A percentile compares a stretch with the other conserved stretches of the same genome.
Evolutionary conservation across 2,113 vertebrate genomes (phyloP).

Genomic region (Sturnus vulgaris): DNA sequence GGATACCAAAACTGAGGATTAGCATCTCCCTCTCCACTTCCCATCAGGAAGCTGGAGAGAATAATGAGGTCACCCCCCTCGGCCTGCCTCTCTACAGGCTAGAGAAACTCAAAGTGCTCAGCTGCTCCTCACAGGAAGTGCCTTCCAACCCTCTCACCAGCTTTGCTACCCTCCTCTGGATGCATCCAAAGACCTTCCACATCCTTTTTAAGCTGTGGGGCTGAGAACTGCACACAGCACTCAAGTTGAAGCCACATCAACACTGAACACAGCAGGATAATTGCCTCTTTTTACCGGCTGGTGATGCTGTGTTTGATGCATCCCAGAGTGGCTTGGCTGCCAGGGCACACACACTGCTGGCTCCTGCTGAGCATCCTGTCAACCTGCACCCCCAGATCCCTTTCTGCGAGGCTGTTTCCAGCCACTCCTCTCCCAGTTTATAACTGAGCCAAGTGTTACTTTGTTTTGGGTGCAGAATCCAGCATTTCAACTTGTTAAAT

Average conservation of each 20-base stretch:
- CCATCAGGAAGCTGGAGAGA: neutral
- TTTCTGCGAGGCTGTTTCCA: neutral
- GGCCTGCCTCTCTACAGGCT: neutral
- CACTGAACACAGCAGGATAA: neutral
- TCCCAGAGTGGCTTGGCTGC: neutral
- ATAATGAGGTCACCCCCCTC: neutral
- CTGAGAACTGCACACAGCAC: neutral
- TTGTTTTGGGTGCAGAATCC: neutral
- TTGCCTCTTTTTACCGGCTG: rapidly evolving
- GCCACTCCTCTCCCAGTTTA: neutral
- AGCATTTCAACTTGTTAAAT: neutral
- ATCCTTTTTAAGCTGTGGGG: neutral
- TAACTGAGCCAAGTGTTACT: neutral
- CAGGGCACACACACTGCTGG: neutral
- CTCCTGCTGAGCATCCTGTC: neutral
- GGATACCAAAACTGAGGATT: neutral
- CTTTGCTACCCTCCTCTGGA: neutral
- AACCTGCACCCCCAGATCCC: neutral
- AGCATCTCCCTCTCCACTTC: neutral
- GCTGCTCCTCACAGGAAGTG: too few species aligned
- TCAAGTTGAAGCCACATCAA: neutral
- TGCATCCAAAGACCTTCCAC: neutral
- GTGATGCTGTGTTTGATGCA: neutral
- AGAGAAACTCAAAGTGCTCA: neutral
- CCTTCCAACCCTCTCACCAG: neutral